These are phyloP conservation scores for Tetragnatha montana DNA, from an alignment of 2,888 invertebrate species.

Conservation along the genomic window DNA sequence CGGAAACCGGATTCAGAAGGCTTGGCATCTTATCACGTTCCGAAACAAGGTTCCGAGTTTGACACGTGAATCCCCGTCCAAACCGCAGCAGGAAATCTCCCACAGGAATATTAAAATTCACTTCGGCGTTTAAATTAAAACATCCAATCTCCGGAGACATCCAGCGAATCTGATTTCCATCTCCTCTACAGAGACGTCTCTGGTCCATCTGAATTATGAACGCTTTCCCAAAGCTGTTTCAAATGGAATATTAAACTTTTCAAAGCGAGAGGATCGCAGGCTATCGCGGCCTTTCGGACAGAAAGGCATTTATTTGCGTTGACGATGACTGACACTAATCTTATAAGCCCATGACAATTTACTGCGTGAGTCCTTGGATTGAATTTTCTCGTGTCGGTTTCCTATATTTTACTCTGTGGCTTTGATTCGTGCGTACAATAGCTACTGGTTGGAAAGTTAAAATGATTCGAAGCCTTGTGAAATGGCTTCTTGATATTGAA, in stretches of 20 bases:
- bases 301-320: conserved; percentile 17
- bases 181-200: background rate
- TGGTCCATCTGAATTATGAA: conserved; percentile 22
- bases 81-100: too few relatives aligned
- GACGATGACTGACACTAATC: conserved; percentile 56
- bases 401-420: conserved; percentile 31
- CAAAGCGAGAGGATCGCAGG: conserved; percentile 14
- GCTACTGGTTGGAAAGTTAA: background rate
- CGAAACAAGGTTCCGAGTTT: too few relatives aligned
- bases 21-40: too few relatives aligned
- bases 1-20: too few relatives aligned
- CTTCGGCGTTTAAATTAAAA: background rate
- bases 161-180: background rate
- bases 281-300: background rate
- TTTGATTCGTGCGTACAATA: conserved; percentile 2
- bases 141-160: background rate
- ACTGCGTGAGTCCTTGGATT: conserved; percentile 36
- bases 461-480: background rate
- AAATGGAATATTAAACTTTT: conserved; percentile 56
- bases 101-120: background rate
- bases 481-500: too few relatives aligned
- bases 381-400: conserved; percentile 20
- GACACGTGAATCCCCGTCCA: too few relatives aligned
- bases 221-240: conserved; percentile 24
- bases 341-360: conserved; percentile 48